Evolutionary conservation across 2,888 invertebrate genomes (phyloP).

Genomic region (Apotomis turbidana): DNA sequence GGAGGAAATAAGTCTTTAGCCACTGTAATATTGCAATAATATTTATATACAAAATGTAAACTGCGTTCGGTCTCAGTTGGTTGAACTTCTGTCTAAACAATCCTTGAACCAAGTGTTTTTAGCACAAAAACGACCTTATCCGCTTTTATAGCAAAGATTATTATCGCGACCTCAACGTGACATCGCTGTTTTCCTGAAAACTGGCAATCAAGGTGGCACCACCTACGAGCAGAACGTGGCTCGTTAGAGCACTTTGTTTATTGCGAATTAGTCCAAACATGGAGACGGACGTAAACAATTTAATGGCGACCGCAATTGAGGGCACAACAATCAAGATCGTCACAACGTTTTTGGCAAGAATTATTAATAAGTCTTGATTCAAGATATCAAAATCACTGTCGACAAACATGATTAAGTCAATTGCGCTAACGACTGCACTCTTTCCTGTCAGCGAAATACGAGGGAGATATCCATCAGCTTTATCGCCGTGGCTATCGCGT

Average conservation of each 20-base stretch:
- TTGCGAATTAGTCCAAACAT: conserved; percentile 58
- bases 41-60: neutral
- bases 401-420: conserved; percentile 8
- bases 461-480: conserved; percentile 14
- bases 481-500: conserved; percentile 29
- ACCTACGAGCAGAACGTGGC: conserved; percentile 73
- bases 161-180: conserved; percentile 67
- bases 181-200: conserved; percentile 65
- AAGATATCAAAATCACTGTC: conserved; percentile 27
- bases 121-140: conserved; percentile 51
- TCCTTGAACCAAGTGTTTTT: conserved; percentile 39
- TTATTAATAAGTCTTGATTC: conserved; percentile 33
- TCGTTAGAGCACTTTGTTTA: conserved; percentile 66
- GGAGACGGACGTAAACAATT: conserved; percentile 65
- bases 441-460: conserved; percentile 26
- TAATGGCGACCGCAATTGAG: conserved; percentile 58
- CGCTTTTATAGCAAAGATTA: conserved; percentile 59
- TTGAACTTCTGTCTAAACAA: conserved; percentile 31
- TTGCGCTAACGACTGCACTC: conserved; percentile 23
- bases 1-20: conserved; percentile 28
- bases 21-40: conserved; percentile 6
- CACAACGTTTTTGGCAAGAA: conserved; percentile 49
- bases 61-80: conserved; percentile 21
- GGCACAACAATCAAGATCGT: conserved; percentile 49
- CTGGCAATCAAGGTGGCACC: conserved; percentile 59